Evolutionary conservation across 2,888 invertebrate genomes (phyloP).

Genomic region (Netelia melanura): DNA sequence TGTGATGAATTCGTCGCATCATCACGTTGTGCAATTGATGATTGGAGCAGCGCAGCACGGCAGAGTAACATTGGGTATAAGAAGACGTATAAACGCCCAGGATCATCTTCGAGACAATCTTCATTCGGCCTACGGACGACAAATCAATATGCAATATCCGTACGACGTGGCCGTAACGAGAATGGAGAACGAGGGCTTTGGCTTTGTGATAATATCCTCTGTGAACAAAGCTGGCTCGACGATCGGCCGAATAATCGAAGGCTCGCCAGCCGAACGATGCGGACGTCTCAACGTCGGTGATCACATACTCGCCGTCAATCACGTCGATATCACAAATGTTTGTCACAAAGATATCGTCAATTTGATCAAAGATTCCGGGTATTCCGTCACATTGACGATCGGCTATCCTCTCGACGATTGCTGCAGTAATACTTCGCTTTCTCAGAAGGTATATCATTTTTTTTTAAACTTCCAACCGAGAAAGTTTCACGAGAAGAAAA

Average conservation of each 20-base stretch:
- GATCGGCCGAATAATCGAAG: slow-evolving; percentile 97
- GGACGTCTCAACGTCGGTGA: slow-evolving; percentile 96
- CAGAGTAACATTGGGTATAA: slow-evolving; percentile 92
- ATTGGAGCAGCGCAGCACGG: slow-evolving; percentile 95
- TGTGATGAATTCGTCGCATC: slow-evolving; percentile 95
- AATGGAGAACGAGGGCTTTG: slow-evolving; percentile 98
- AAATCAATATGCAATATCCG: slow-evolving; percentile 86
- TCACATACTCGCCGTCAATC: slow-evolving; percentile 97
- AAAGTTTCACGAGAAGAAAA: not conserved
- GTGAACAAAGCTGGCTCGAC: slow-evolving; percentile 95
- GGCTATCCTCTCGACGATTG: slow-evolving; percentile 88
- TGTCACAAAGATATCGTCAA: slow-evolving; percentile 99
- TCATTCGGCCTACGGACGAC: slow-evolving; percentile 81
- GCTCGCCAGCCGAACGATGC: slow-evolving; percentile 98
- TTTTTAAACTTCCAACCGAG: not conserved
- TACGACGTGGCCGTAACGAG: slow-evolving; percentile 97
- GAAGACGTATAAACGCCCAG: slow-evolving; percentile 87
- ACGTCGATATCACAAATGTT: slow-evolving; percentile 94
- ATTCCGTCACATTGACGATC: slow-evolving; percentile 94
- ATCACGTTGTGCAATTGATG: slow-evolving; percentile 96
- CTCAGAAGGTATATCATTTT: slow-evolving; percentile 86
- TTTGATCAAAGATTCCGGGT: slow-evolving; percentile 98
- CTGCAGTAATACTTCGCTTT: slow-evolving; percentile 86
- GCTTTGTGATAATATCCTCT: slow-evolving; percentile 99
- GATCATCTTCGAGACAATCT: slow-evolving; percentile 84